phyloP scores from a whole-genome alignment of 2,888 invertebrate species.

The Dynastes tityus region DNA sequence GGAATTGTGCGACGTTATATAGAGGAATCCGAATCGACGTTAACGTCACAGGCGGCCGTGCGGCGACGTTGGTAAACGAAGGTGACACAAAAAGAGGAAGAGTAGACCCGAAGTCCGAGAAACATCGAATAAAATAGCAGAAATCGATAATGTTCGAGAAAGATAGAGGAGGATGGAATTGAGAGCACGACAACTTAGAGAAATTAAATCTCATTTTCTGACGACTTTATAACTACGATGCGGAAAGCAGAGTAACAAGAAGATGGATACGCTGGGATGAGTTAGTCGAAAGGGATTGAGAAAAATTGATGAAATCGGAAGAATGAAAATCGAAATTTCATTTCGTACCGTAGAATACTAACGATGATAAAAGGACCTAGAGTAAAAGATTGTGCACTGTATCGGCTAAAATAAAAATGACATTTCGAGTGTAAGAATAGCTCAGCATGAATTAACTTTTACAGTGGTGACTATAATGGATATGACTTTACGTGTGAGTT shows the following conservation, averaged over 20 bases:
- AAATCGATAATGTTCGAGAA: conserved; percentile 47
- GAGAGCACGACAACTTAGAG: conserved; percentile 35
- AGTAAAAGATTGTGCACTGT: too few relatives aligned
- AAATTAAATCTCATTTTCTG: conserved; percentile 38
- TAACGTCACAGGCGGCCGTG: conserved; percentile 32
- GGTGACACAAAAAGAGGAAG: conserved; percentile 43
- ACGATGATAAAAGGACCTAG: too few relatives aligned
- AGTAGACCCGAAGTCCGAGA: conserved; percentile 36
- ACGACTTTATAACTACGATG: conserved; percentile 18
- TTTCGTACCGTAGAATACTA: too few relatives aligned
- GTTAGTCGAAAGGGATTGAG: background rate
- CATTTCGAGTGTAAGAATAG: too few relatives aligned
- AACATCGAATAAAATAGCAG: conserved; percentile 42
- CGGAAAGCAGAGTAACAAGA: conserved; percentile 3
- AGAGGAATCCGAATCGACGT: conserved; percentile 17
- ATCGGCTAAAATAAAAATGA: too few relatives aligned
- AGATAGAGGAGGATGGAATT: conserved; percentile 22
- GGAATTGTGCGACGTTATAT: conserved; percentile 24
- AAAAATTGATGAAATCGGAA: too few relatives aligned
- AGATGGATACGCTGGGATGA: conserved; percentile 3
- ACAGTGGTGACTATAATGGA: too few relatives aligned
- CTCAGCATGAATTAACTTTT: too few relatives aligned
- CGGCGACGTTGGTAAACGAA: conserved; percentile 40
- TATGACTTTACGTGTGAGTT: too few relatives aligned
- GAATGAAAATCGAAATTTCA: too few relatives aligned